Percentiles rank a stretch among this genome's conserved stretches.
Evolutionary conservation across 2,888 invertebrate genomes (phyloP).

Genomic region (Raillietiella orientalis): DNA sequence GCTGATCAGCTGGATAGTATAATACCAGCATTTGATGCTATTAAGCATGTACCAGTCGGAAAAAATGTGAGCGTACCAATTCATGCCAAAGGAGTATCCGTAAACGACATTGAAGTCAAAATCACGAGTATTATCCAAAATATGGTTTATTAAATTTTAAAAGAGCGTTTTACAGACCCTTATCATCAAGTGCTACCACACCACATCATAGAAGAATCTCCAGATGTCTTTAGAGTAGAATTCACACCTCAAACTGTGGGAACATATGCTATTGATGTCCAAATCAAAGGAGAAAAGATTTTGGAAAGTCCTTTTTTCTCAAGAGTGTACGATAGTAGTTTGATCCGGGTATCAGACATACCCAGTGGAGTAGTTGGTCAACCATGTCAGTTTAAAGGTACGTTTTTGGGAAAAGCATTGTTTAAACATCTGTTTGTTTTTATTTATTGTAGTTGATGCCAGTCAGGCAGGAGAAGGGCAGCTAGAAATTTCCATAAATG

Average conservation of each 20-base stretch:
- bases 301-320: conserved; percentile 65
- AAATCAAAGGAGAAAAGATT: conserved; percentile 59
- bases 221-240: conserved; percentile 53
- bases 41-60: conserved; percentile 62
- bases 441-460: conserved; percentile 48
- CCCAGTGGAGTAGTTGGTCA: conserved; percentile 78
- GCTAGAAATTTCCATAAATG: conserved; percentile 94
- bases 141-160: no score
- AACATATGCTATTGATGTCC: conserved; percentile 68
- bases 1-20: no score
- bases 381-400: conserved; percentile 84
- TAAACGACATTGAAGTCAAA: conserved; percentile 20
- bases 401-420: conserved; percentile 6
- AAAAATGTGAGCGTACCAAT: conserved; percentile 65
- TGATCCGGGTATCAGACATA: conserved; percentile 77
- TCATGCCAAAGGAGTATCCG: conserved; percentile 25
- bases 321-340: conserved; percentile 73
- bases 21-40: no score
- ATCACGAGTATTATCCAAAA: conserved; percentile 16
- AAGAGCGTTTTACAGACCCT: no score
- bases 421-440: conserved; percentile 4
- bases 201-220: no score
- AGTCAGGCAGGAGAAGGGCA: conserved; percentile 96
- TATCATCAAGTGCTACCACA: no score
- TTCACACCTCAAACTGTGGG: conserved; percentile 80